Evolutionary conservation across 1,140 invertebrate genomes (phyloP).

Genomic region (Drosophila truncata): DNA sequence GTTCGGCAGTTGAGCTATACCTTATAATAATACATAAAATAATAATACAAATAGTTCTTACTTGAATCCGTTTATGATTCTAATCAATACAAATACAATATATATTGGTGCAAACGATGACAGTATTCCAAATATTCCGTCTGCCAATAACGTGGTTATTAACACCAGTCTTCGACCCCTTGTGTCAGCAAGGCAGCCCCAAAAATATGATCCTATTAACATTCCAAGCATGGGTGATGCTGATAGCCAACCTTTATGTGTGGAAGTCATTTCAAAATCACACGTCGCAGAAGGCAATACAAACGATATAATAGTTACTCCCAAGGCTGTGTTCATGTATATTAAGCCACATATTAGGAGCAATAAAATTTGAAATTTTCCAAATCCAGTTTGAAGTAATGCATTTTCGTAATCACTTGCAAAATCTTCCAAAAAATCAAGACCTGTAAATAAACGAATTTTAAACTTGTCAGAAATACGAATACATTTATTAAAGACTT

Average conservation of each 20-base stretch:
- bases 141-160: conserved; percentile 91
- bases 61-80: conserved; percentile 95
- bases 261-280: conserved; percentile 91
- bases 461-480: neutral
- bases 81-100: conserved; percentile 90
- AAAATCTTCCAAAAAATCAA: conserved; percentile 64
- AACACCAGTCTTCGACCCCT: conserved; percentile 91
- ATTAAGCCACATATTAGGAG: conserved; percentile 90
- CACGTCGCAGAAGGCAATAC: conserved; percentile 91
- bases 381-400: conserved; percentile 89
- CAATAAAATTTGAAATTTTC: conserved; percentile 90
- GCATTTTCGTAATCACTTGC: conserved; percentile 67
- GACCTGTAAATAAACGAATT: conserved; percentile 31
- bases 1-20: neutral
- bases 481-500: neutral
- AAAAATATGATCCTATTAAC: conserved; percentile 95
- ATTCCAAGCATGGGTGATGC: conserved; percentile 93
- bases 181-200: conserved; percentile 94
- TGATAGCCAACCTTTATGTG: conserved; percentile 90
- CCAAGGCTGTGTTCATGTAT: conserved; percentile 92
- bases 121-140: conserved; percentile 90
- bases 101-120: conserved; percentile 92
- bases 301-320: conserved; percentile 94
- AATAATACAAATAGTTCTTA: conserved; percentile 86
- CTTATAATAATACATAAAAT: neutral